Conservation (phyloP, 2,797 vertebrate species). For the Aplochiton taeniatus region DNA sequence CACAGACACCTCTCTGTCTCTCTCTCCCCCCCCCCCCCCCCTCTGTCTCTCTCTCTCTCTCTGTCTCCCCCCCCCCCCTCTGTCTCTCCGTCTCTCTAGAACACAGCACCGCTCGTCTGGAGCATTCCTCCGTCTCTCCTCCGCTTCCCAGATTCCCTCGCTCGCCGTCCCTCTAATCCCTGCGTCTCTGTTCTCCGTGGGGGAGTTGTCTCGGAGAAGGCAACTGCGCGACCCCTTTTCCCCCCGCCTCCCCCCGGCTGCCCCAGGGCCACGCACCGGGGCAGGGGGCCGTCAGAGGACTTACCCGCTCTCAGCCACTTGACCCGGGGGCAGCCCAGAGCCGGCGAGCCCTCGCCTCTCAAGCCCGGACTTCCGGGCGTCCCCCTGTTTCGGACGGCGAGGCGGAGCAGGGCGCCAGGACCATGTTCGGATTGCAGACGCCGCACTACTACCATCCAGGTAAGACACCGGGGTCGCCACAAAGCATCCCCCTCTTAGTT, state of each 20-base stretch:
- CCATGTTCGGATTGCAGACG: slow-evolving; percentile 91
- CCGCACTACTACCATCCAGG: slow-evolving; percentile 90
- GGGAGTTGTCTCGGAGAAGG: slow-evolving; percentile 35
- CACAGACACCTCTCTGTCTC: slow-evolving; percentile 31
- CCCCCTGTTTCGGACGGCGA: no score
- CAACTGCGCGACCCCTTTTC: no score
- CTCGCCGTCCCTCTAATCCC: slow-evolving; percentile 42
- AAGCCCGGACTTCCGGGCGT: slow-evolving; percentile 10
- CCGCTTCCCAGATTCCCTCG: slow-evolving; percentile 17
- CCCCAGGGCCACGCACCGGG: slow-evolving; percentile 41
- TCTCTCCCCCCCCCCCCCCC: slow-evolving; percentile 19
- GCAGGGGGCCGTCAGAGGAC: slow-evolving; percentile 68
- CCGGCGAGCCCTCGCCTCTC: slow-evolving; percentile 23
- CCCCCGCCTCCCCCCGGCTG: slow-evolving; percentile 26
- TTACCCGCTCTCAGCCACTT: slow-evolving; percentile 58
- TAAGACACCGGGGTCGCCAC: slow-evolving; percentile 63
- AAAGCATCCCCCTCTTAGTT: background rate
- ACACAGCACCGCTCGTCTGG: no score
- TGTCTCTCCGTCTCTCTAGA: slow-evolving; percentile 31
- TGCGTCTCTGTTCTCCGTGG: slow-evolving; percentile 26
- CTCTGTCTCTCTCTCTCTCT: slow-evolving; percentile 29
- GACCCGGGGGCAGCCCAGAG: slow-evolving; percentile 33
- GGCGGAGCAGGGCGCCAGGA: slow-evolving; percentile 43
- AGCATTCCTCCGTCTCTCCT: background rate
- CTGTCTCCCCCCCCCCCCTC: slow-evolving; percentile 27